Percentiles rank a stretch among this genome's conserved stretches.
Conservation (phyloP, 53 echinoderm and acorn worm species). For the Stichopus horrens region DNA sequence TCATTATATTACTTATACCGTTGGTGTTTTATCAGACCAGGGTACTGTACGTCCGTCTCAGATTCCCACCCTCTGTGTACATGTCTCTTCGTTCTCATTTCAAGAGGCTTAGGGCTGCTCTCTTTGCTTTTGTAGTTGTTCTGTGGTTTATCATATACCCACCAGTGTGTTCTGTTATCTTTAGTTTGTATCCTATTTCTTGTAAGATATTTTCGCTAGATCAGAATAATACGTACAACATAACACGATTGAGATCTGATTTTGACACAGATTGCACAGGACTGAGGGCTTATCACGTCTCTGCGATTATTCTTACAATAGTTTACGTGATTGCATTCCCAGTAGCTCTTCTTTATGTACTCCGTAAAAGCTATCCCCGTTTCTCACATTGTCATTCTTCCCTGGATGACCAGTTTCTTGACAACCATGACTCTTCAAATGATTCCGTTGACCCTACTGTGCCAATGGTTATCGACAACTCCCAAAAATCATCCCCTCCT, state of each 20-base stretch:
- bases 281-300: slow-evolving; percentile 10
- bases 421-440: neutral
- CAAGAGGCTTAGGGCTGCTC: neutral
- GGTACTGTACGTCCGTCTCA: neutral
- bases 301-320: slow-evolving; percentile 41
- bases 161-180: slow-evolving; percentile 47
- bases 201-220: slow-evolving; percentile 61
- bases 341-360: slow-evolving; percentile 34
- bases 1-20: neutral
- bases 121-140: slow-evolving; percentile 22
- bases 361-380: slow-evolving; percentile 24
- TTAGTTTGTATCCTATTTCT: slow-evolving; percentile 47
- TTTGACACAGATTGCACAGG: slow-evolving; percentile 53
- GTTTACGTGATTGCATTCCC: slow-evolving; percentile 66
- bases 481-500: neutral
- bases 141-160: slow-evolving; percentile 62
- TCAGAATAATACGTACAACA: neutral
- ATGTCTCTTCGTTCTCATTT: neutral
- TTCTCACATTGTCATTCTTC: neutral
- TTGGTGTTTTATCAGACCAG: neutral
- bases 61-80: neutral
- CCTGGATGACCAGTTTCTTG: neutral
- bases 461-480: neutral
- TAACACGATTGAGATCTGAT: slow-evolving; percentile 48
- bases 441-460: neutral